A percentile compares a stretch with the other conserved stretches of the same genome.
Conservation (phyloP, 2,113 vertebrate species). For the Alces alces region DNA sequence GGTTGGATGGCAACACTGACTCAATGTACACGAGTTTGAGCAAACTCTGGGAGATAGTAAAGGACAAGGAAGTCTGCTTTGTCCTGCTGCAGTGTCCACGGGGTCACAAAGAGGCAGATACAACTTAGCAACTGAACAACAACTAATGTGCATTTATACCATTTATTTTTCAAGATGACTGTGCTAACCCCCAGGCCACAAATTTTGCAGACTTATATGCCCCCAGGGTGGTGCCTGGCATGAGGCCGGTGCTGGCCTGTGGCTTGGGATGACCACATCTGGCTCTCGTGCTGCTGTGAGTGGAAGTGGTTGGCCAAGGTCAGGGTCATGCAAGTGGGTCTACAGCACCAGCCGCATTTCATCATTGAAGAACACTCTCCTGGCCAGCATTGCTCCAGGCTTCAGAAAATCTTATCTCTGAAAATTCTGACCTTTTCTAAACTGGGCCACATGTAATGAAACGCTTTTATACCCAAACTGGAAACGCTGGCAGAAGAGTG, state of each 20-base stretch:
- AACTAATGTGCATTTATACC: background rate
- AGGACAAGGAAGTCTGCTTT: too few relatives aligned
- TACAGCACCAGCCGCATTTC: too few relatives aligned
- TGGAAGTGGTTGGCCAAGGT: background rate
- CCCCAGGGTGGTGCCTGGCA: background rate
- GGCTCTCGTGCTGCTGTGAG: background rate
- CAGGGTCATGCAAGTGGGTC: fast-evolving
- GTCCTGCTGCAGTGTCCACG: too few relatives aligned
- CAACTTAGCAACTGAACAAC: too few relatives aligned
- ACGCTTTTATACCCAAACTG: background rate
- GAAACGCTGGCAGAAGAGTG: too few relatives aligned
- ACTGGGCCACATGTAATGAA: background rate
- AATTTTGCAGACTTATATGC: background rate
- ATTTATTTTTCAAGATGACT: background rate
- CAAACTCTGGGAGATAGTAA: too few relatives aligned
- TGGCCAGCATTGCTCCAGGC: background rate
- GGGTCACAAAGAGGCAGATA: too few relatives aligned
- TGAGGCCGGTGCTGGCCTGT: too few relatives aligned
- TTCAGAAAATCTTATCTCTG: background rate
- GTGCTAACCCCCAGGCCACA: background rate
- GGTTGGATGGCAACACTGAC: too few relatives aligned
- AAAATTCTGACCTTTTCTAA: background rate
- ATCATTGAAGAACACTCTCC: background rate
- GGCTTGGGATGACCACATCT: background rate
- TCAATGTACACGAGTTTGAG: too few relatives aligned